phyloP scores from a whole-genome alignment of 2,113 vertebrate species.

The Neodontobutis hainanensis region DNA sequence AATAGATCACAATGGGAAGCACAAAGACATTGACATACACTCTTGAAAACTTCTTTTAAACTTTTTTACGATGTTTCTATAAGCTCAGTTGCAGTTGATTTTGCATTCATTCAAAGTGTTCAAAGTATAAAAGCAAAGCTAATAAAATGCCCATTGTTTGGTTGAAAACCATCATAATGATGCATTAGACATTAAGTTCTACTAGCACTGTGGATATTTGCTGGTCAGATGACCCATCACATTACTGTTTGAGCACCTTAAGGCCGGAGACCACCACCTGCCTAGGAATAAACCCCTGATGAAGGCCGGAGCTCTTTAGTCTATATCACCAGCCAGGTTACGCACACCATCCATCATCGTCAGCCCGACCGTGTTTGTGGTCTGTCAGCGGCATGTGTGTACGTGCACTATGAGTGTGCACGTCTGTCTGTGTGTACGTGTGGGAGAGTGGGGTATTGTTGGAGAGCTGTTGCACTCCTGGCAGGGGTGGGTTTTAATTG shows the following conservation, averaged over 20 bases:
- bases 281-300: slow-evolving; percentile 66
- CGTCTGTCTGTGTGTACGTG: slow-evolving; percentile 23
- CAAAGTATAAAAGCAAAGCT: too few species aligned
- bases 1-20: too few species aligned
- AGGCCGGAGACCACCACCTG: slow-evolving; percentile 63
- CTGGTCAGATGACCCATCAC: slow-evolving; percentile 47
- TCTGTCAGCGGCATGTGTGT: slow-evolving; percentile 69
- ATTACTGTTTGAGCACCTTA: slow-evolving; percentile 64
- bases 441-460: slow-evolving; percentile 67
- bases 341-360: slow-evolving; percentile 77
- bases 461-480: slow-evolving; percentile 74
- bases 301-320: slow-evolving; percentile 72
- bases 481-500: slow-evolving; percentile 81
- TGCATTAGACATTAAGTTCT: neutral
- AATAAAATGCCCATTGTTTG: neutral
- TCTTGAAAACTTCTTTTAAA: too few species aligned
- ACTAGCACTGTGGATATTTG: slow-evolving; percentile 11
- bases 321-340: slow-evolving; percentile 71
- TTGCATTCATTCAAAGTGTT: too few species aligned
- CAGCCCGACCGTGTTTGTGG: slow-evolving; percentile 71
- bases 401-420: slow-evolving; percentile 43
- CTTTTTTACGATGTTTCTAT: too few species aligned
- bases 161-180: slow-evolving; percentile 3
- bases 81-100: too few species aligned
- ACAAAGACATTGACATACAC: too few species aligned